Percentiles rank a stretch among this genome's conserved stretches.
phyloP scores from a whole-genome alignment of 2,113 vertebrate genomes.

The Heterocephalus glaber region DNA sequence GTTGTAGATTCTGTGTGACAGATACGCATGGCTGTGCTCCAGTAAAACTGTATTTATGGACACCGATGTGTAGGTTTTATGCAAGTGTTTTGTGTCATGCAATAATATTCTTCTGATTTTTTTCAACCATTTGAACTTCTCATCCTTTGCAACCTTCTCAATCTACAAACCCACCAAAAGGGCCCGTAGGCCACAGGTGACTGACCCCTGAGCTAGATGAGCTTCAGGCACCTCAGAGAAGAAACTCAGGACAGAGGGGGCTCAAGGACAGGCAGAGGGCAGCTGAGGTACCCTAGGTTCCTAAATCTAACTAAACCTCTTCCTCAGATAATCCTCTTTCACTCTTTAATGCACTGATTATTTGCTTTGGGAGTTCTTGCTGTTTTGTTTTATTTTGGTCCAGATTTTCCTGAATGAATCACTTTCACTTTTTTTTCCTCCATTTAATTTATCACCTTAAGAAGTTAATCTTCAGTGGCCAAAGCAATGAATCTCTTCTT shows the following conservation, averaged over 20 bases:
- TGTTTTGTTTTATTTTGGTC: background rate
- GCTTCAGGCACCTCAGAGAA: background rate
- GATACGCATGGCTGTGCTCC: background rate
- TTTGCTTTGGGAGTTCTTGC: background rate
- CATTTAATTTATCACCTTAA: background rate
- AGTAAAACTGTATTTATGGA: background rate
- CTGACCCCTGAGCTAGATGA: background rate
- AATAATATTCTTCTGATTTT: background rate
- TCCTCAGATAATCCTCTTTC: background rate
- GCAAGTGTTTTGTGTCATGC: background rate
- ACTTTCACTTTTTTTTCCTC: background rate
- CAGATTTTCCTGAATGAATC: slow-evolving; percentile 3
- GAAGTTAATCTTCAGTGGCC: background rate
- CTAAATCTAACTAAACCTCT: background rate
- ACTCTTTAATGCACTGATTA: background rate
- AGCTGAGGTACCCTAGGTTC: background rate
- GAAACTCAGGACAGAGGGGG: background rate
- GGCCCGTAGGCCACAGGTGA: background rate
- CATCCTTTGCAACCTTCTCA: background rate
- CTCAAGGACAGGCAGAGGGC: background rate
- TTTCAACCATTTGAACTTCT: background rate
- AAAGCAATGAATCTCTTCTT: background rate
- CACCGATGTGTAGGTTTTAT: background rate
- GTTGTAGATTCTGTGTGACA: background rate
- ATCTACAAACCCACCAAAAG: background rate